Conservation (phyloP, 2,113 vertebrate species). For the Ochotona princeps region DNA sequence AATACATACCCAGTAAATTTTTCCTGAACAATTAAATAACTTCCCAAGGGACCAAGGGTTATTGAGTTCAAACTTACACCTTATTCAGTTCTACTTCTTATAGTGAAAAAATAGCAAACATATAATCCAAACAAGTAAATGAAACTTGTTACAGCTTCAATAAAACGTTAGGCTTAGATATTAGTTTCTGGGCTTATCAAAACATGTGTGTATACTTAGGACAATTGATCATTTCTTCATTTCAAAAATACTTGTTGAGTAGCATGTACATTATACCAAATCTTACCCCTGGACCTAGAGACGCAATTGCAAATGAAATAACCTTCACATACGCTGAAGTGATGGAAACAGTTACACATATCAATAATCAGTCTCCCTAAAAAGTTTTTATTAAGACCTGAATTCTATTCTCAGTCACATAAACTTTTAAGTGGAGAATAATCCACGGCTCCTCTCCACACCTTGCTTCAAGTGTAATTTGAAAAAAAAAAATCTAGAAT, state of each 20-base stretch:
- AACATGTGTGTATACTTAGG: slow-evolving; percentile 30
- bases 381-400: not conserved
- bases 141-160: slow-evolving; percentile 41
- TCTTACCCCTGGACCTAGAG: not conserved
- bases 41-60: slow-evolving; percentile 5
- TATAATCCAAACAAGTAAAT: not conserved
- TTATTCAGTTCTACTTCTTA: slow-evolving; percentile 51
- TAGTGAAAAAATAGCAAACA: not conserved
- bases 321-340: not conserved
- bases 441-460: not conserved
- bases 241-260: slow-evolving; percentile 9
- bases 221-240: slow-evolving; percentile 41
- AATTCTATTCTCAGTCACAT: not conserved
- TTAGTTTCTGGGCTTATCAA: not conserved
- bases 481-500: slow-evolving; percentile 46
- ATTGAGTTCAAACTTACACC: not conserved
- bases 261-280: not conserved
- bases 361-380: not conserved
- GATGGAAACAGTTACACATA: not conserved
- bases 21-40: slow-evolving; percentile 48
- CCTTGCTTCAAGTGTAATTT: not conserved
- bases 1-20: slow-evolving; percentile 17
- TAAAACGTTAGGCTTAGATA: slow-evolving; percentile 12
- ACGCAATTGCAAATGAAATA: slow-evolving; percentile 1
- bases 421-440: not conserved